Evolutionary conservation across 2,797 vertebrate genomes (phyloP).

Genomic region (Trachops cirrhosus): DNA sequence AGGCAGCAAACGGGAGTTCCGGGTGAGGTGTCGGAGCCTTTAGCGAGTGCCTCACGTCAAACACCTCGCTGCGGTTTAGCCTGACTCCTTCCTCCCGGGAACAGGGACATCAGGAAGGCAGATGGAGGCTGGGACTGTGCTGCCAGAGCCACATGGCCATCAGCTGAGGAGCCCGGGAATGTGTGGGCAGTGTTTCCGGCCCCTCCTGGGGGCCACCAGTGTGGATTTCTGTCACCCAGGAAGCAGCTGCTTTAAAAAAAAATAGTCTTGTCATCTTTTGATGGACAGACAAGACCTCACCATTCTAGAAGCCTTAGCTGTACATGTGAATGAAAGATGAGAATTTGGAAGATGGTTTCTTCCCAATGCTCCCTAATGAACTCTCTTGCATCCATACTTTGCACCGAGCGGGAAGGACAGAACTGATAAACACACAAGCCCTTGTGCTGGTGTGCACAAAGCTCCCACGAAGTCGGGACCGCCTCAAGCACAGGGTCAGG

Average conservation of each 20-base stretch:
- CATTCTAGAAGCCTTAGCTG: constrained; percentile 65
- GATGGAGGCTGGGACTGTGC: not conserved
- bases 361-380: not conserved
- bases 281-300: constrained; percentile 35
- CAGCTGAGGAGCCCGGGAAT: not conserved
- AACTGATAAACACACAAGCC: not conserved
- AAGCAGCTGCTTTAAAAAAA: constrained; percentile 4
- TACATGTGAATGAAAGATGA: constrained; percentile 69
- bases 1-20: not conserved
- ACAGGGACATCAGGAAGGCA: not conserved
- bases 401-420: not conserved
- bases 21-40: not conserved
- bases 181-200: not conserved
- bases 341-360: constrained; percentile 45
- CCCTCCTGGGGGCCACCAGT: not conserved
- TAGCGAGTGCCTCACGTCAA: not conserved
- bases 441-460: not conserved
- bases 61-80: not conserved
- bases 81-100: not conserved
- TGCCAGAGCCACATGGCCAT: not conserved
- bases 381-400: constrained; percentile 10
- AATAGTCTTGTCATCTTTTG: not conserved
- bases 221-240: not conserved
- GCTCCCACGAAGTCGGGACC: not conserved
- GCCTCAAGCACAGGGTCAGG: not conserved